Evolutionary conservation across 1,140 invertebrate genomes (phyloP), one percentile per base, ranked within the genome.

Genomic region (Drosophila albomicans): DNA sequence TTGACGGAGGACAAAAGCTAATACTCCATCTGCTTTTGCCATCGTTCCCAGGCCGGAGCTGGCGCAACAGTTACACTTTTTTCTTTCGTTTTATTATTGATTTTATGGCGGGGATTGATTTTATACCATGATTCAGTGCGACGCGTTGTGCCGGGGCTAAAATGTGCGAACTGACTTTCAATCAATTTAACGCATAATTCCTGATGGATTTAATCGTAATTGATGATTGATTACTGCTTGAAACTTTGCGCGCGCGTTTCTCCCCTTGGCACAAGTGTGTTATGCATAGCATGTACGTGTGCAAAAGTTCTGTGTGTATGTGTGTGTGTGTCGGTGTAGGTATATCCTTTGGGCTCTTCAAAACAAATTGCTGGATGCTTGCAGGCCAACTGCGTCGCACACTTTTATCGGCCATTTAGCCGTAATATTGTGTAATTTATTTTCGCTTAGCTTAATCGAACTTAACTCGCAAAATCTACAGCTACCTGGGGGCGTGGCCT

Each of bases 161-260:
- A 80, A 82, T 82, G 80, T 82, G 87, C 79, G 76, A 90, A 82
- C 81, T 82, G 86, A 85, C 81, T 82, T 92, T 92, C 91, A 88
- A 92, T 92, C 87, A 91, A 92, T 92, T 92, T 91, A 91, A 82
- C 91, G 81, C 87, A 92, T 92, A 92, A 92, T 92, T 92, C 84
- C 87, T 92, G 91, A 92, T 89, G 91, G 91, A 87, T 79, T 92
- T 91, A 89, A 92, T 75, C 81, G 84, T 92, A 92, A 92, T 92
- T 91, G 87, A 89, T 92, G 91, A 92, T 92, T 91, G 91, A 92
- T 92, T 89, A 84, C 78, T 66, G 61, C 58, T 20, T 3, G 43
- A 56, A 78, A 51, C 58, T 62, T 68, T 49, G 38, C 28, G 3
- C 48, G 38, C 28, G 3, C 48, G 16, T 16, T 41, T 46, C 35